Percentiles rank a stretch among this genome's conserved stretches.
Evolutionary conservation across 2,797 vertebrate species (phyloP).

Genomic region (Pangasius sanitwongsei): DNA sequence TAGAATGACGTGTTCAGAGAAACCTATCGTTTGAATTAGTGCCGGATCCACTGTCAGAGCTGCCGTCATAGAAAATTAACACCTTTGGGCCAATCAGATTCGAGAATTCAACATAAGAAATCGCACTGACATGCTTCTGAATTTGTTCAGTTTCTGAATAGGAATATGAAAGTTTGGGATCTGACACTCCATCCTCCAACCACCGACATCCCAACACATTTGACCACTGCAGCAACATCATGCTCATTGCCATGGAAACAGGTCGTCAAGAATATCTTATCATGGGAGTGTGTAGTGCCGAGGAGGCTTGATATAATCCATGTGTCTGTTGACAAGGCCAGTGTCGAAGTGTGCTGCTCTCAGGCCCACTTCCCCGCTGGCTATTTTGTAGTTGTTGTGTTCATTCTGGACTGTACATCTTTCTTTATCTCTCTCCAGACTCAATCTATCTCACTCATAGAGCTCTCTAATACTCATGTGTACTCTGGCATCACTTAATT

Average conservation of each 20-base stretch:
- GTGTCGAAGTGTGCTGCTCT: slow-evolving; percentile 5
- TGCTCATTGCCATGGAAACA: slow-evolving; percentile 55
- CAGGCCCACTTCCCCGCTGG: not conserved
- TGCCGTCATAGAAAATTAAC: not conserved
- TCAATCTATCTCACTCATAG: too few species aligned
- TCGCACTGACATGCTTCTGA: not conserved
- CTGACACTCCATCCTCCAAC: slow-evolving; percentile 12
- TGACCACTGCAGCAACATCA: slow-evolving; percentile 37
- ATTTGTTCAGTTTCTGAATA: not conserved
- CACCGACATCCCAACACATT: slow-evolving; percentile 13
- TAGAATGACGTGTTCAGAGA: too few species aligned
- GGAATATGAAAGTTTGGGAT: not conserved
- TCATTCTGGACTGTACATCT: slow-evolving; percentile 3
- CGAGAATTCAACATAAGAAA: not conserved
- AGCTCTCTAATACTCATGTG: not conserved
- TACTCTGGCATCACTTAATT: not conserved
- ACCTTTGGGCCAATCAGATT: not conserved
- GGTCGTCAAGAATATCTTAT: slow-evolving; percentile 34
- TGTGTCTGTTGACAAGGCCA: slow-evolving; percentile 1
- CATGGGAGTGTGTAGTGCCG: slow-evolving; percentile 29
- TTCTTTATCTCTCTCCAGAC: not conserved
- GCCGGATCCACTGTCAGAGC: not conserved
- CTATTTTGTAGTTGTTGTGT: not conserved
- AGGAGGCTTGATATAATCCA: slow-evolving; percentile 19
- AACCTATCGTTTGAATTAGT: not conserved